Evolutionary conservation across 2,797 vertebrate genomes (phyloP), one percentile per base, ranked within the genome.

Genomic region (Nothura maculosa): DNA sequence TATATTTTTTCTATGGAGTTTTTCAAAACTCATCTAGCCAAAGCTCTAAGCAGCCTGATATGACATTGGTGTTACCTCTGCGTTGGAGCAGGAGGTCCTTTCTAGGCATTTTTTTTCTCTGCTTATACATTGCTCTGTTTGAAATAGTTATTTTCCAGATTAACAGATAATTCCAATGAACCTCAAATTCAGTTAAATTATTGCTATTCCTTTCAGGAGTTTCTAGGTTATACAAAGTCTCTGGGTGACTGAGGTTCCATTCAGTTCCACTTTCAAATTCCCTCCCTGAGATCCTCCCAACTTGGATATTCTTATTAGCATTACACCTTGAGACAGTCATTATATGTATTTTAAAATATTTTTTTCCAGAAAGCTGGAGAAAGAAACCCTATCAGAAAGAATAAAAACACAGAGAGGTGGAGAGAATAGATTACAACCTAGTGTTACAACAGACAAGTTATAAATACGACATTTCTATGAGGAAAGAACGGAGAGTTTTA

Each of bases 391-490:
- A 27, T 36, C 70, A 78, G 68, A 18, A 12, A 66, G 67, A 87
- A 52, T 57, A 43, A 8, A 25, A 19, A 16, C 61, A 36, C 76
- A 47, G 48, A 60, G 75, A 93, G 83, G 76, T 48, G 76, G 54
- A 82, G 55, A 86, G 42, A 96, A 81, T 24, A 67, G 85, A 55
- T 36, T 52, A 32, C 89, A 94, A 94, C 25, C 75, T 50, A 42
- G 75, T 32, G 12, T 20, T 81, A 90, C 70, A 67, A 57, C 84
- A 92, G 96, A 66, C 90, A 85, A 93, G 94, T 96, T 89, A 89
- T 92, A 94, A 96, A 95, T 82, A 78, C 86, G 63, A 67, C 78
- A 90, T 87, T 94, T 83, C 92, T 87, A 43, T 10, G 43, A 93
- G 79, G 93, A 94, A 96, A 85, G 55, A 89, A 91, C 13, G 36